Base-by-base conservation (phyloP, 2,113 vertebrate genomes). In the zebrafish (Danio rerio) region DNA sequence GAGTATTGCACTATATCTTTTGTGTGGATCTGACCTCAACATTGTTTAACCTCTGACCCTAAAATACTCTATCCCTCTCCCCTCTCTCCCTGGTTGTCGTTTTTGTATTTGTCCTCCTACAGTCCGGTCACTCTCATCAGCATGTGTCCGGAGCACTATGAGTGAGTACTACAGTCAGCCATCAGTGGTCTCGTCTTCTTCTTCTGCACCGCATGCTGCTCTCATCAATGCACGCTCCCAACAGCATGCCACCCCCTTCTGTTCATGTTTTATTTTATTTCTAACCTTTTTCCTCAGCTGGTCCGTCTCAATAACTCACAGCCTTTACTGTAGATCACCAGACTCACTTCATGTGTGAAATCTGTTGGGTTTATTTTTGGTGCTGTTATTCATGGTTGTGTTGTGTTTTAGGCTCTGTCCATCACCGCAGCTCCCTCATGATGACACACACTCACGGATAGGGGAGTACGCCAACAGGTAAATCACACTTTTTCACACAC, bases 111-210 rank as follows among this genome's bases (percentile, higher is more conserved):
- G 13, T 86, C 88, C 89, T 95, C 87, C 92, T 94, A 84, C 97
- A 99, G 98, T 92, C 96, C 98, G 86, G 94, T 99, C 91, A 99
- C 98, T 81, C 96, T 99, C 94, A 98, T 99, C 96, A 98, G 97
- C 94, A 97, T 99, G 97, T 99, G 97, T 95, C 98, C 97, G 84
- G 97, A 98, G 90, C 95, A 98, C 92, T 99, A 97, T 87, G 98
- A 99, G 98, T 99, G 91, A 99, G 97, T 99, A 99, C 85, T 81
- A 79, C 81, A 87, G 79, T 89, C 83, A 83, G 84, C 81, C 84
- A 83, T 78, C 74, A 56, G 81, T 85, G 31, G 31, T 82, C 18
- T 45, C 71, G 4, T 47, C 69, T 62, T 70, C 62, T 9, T 16
- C 73, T 50, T 52, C 76, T 82, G 31, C 31, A 83, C 61, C 90